Conservation (phyloP, 2,113 vertebrate species). For the Phasianus colchicus region DNA sequence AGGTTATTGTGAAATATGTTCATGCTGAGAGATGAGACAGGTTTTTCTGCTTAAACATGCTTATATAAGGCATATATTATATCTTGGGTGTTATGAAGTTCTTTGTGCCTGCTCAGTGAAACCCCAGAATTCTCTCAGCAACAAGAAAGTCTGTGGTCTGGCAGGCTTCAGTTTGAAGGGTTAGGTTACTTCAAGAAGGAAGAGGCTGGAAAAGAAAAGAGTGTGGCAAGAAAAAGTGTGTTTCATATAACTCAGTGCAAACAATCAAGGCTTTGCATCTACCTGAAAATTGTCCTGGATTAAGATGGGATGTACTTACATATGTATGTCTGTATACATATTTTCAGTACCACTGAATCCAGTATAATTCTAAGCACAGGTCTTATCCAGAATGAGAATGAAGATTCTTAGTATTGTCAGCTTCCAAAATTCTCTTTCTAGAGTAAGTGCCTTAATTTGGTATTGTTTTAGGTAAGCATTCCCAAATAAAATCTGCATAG, state of each 20-base stretch:
- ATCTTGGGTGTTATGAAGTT: not conserved
- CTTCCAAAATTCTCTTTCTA: not conserved
- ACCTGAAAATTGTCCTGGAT: not conserved
- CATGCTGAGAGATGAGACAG: not conserved
- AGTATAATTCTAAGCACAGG: not conserved
- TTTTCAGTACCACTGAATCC: not conserved
- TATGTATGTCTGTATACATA: not conserved
- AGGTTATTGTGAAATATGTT: not conserved
- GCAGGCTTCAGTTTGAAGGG: not conserved
- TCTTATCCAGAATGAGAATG: not conserved
- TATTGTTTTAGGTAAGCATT: not conserved
- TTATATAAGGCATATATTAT: not conserved
- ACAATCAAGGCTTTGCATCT: not conserved
- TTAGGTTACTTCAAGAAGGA: constrained; percentile 31
- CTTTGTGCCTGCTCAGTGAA: constrained; percentile 31
- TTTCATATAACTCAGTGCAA: not conserved
- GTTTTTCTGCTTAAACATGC: constrained; percentile 48
- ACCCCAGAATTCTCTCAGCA: not conserved
- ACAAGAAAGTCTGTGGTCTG: constrained; percentile 38
- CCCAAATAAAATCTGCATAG: not conserved
- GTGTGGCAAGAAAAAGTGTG: constrained; percentile 33
- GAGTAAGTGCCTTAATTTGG: not conserved
- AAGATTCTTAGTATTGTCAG: not conserved
- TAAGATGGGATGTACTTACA: not conserved
- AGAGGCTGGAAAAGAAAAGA: constrained; percentile 32